Evolutionary conservation across 2,888 invertebrate species (phyloP), one percentile per base, ranked within the genome.

Genomic region (Drosophila mimica): DNA sequence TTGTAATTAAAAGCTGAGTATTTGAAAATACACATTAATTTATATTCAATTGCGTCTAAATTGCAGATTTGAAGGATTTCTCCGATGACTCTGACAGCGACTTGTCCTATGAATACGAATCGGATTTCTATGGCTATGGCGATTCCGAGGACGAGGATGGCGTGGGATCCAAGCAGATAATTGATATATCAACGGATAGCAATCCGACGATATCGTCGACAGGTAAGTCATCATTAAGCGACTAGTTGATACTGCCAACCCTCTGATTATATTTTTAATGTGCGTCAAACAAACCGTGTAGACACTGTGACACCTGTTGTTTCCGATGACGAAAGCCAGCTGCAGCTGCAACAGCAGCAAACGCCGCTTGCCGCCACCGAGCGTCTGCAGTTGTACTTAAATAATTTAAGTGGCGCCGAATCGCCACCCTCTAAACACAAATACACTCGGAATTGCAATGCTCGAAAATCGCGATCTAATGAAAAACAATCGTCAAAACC

Each of bases 201-300:
- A 89, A 73, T 54, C 30, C 67, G 38, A 68, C 71, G 1, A 58
- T 72, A 48, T 82, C 86, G 30, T 58, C 78, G 67, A 79, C 87
- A 79, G 87, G 87, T 88, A 88, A 88, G 87, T 88, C 40, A 43
- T 33, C 63, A 54, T 68, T 62, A 43, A 63, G 57, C 62, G 17
- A 79, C 82, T 84, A 76, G 79, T 84, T 87, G 85, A 87, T 86
- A 89, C 85, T 86, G 85, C 84, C 85, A 81, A 89, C 84, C 89
- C 79, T 84, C 85, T 86, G 85, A 86, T 85, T 67, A 74, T 82
- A 84, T 87, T 87, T 74, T 82, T 86, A 83, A 89, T 83, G 74
- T 86, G 76, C 82, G 82, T 79, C 65, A 74, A 77, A 76, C 67
- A 82, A 86, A 89, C 88, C 88, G 89, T 89, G 85, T 83, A 86